These are phyloP conservation scores for Chironomus tentans DNA, from an alignment of 2,888 invertebrate genomes.

Conservation along the genomic window DNA sequence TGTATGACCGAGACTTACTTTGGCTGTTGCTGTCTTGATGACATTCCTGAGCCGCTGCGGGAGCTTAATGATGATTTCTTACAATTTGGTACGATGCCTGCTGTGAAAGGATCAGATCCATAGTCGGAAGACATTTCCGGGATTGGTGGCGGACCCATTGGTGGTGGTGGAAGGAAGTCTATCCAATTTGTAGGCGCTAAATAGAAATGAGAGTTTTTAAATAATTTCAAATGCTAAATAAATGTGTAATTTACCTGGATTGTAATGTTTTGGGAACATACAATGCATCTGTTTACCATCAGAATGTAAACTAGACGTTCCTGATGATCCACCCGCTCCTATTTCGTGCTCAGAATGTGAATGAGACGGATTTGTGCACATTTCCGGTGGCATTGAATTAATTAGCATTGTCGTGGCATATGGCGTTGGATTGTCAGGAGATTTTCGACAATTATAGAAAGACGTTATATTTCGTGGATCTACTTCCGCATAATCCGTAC, in stretches of 20 bases:
- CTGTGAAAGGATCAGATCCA: constrained; percentile 10
- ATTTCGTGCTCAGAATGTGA: constrained; percentile 35
- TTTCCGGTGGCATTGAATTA: constrained; percentile 41
- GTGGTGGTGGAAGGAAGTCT: constrained; percentile 52
- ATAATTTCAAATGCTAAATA: background rate
- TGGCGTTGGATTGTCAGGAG: constrained; percentile 57
- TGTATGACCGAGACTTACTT: constrained; percentile 34
- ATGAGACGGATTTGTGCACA: constrained; percentile 37
- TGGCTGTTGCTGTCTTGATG: constrained; percentile 36
- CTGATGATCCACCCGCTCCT: constrained; percentile 42
- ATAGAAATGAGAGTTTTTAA: background rate
- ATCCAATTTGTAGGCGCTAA: constrained; percentile 47
- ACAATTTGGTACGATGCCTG: constrained; percentile 2
- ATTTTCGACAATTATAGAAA: constrained; percentile 60
- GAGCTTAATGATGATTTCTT: constrained; percentile 33
- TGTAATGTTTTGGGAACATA: constrained; percentile 31
- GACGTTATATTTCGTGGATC: constrained; percentile 57
- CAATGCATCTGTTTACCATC: constrained; percentile 34
- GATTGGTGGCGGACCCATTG: constrained; percentile 51
- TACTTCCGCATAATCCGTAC: constrained; percentile 60
- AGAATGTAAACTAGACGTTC: constrained; percentile 42
- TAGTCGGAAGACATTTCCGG: constrained; percentile 32
- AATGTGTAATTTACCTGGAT: background rate
- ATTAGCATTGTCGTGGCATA: constrained; percentile 68
- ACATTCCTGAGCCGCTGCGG: constrained; percentile 41